Conservation (phyloP, 2,888 invertebrate genomes). For the Eupithecia pulchellata region DNA sequence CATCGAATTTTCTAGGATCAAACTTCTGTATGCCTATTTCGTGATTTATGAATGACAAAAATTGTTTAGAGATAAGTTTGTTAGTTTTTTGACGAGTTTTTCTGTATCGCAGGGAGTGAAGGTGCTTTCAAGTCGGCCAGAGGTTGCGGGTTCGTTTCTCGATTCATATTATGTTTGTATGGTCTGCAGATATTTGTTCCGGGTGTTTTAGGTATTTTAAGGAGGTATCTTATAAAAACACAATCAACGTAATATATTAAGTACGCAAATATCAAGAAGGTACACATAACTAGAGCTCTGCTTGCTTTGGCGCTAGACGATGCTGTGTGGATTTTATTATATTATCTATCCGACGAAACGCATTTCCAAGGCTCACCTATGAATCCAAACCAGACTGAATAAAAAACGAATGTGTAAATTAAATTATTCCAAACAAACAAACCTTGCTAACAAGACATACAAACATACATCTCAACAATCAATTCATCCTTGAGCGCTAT, state of each 20-base stretch:
- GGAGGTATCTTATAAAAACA: no score
- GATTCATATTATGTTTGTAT: neutral
- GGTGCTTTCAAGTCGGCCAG: neutral
- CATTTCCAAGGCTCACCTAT: neutral
- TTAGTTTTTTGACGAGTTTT: neutral
- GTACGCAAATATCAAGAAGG: neutral
- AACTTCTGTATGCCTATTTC: neutral
- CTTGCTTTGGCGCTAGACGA: neutral
- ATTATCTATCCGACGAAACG: neutral
- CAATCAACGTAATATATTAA: neutral
- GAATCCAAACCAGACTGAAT: neutral
- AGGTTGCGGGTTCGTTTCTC: neutral
- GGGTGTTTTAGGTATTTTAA: no score
- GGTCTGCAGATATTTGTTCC: neutral
- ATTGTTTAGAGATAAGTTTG: neutral
- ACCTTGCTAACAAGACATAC: constrained; percentile 5
- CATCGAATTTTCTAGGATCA: neutral
- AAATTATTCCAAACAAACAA: neutral
- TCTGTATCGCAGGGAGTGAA: neutral
- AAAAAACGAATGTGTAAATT: neutral
- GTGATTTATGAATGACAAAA: neutral
- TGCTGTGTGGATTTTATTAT: neutral
- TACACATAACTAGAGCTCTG: neutral
- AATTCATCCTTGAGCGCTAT: constrained; percentile 4
- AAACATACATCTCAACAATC: constrained; percentile 10